Base-by-base conservation (phyloP, 2,888 invertebrate species). In the Tethea ocularis region DNA sequence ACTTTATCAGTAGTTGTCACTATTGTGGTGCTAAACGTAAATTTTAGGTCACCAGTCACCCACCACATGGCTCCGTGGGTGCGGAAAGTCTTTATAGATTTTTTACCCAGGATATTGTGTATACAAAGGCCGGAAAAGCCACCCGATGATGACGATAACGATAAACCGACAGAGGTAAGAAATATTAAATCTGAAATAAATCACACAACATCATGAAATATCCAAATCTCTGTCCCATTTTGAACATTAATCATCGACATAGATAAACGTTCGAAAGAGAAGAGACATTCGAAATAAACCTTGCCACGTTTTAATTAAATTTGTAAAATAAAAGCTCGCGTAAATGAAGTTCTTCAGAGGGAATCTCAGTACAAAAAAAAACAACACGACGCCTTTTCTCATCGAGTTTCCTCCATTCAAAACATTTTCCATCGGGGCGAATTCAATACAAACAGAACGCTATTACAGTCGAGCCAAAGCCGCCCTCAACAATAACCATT, bases 11-110 rank as follows among this genome's bases (percentile, higher is more conserved):
- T 98, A 80, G 97, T 98, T 74, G 97, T 98, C 82, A 98, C 98
- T 80, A 98, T 98, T 88, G 97, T 97, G 79, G 98, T 98, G 87
- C 95, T 98, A 80, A 98, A 98, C 89, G 97, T 98, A 80, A 98
- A 98, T 94, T 98, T 97, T 93, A 94, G 95, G 93, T 98, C 98
- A 63, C 98, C 98, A 46, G 97, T 98, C 63, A 98, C 98, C 67
- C 98, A 98, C 88, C 96, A 96, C 76, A 96, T 98, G 96, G 96
- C 97, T 63, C 98, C 97, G 58, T 98, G 98, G 97, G 97, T 98
- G 80, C 95, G 96, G 75, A 94, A 96, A 79, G 94, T 97, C 84
- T 98, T 98, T 91, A 97, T 97, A 89, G 95, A 97, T 88, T 94
- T 96, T 85, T 94, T 98, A 89, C 97, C 98, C 68, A 96, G 95